Conservation (phyloP, 2,888 invertebrate species). For the Watsonalla binaria region DNA sequence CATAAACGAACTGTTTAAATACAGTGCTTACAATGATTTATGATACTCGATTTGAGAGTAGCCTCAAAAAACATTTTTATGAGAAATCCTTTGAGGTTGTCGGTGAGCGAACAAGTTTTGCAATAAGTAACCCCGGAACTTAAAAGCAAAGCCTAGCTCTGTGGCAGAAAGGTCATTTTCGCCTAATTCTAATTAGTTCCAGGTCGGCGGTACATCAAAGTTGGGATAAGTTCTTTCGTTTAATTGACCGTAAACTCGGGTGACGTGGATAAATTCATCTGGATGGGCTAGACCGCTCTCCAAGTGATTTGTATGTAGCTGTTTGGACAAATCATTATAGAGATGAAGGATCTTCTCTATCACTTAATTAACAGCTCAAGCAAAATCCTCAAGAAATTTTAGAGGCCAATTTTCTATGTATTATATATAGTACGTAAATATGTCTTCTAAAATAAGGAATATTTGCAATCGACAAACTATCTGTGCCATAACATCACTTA, state of each 20-base stretch:
- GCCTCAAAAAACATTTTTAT: conserved; percentile 8
- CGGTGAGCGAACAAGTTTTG: conserved; percentile 30
- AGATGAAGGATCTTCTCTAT: conserved; percentile 13
- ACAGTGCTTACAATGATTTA: conserved; percentile 27
- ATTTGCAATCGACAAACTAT: too few species aligned
- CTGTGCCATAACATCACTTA: too few species aligned
- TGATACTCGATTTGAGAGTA: conserved; percentile 13
- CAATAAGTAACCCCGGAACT: conserved; percentile 27
- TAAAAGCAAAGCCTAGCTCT: conserved; percentile 18
- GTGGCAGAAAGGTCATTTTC: conserved; percentile 42
- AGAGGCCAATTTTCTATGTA: too few species aligned
- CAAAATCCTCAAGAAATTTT: too few species aligned
- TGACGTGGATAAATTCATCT: conserved; percentile 44
- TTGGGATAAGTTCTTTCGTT: conserved; percentile 61
- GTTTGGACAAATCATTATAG: conserved; percentile 23
- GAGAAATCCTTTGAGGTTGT: conserved; percentile 23
- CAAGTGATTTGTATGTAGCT: conserved; percentile 29
- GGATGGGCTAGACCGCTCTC: conserved; percentile 28
- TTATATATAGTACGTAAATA: too few species aligned
- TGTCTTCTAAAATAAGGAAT: too few species aligned
- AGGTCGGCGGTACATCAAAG: conserved; percentile 63
- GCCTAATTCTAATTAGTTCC: conserved; percentile 68
- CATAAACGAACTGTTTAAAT: conserved; percentile 23
- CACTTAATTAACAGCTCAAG: conserved; percentile 7
- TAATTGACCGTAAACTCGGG: conserved; percentile 63